Evolutionary conservation across 2,113 vertebrate species (phyloP).

Genomic region (Myotis davidii): DNA sequence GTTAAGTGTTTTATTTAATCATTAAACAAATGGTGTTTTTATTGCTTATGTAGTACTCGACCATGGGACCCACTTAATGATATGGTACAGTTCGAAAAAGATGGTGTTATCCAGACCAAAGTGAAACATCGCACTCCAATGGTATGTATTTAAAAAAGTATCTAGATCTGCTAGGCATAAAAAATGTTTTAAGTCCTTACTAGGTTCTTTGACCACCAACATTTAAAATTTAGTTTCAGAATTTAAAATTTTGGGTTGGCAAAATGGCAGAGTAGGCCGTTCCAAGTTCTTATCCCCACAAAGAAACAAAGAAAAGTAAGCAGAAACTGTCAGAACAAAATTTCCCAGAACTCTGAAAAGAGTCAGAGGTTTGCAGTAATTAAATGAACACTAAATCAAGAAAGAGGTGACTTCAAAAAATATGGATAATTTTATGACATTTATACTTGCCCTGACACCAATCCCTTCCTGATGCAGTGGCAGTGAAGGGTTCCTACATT

Average conservation of each 20-base stretch:
- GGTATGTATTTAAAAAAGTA: conserved; percentile 93
- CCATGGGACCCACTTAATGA: conserved; percentile 99
- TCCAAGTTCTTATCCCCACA: neutral
- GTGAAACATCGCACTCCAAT: conserved; percentile 98
- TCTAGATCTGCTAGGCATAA: conserved; percentile 70
- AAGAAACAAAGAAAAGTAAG: neutral
- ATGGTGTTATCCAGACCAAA: conserved; percentile 97
- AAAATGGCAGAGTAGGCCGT: neutral
- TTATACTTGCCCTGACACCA: neutral
- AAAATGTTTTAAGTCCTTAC: neutral
- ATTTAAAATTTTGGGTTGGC: neutral
- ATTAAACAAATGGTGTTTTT: conserved; percentile 6
- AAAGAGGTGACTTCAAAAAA: neutral
- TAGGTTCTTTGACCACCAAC: neutral
- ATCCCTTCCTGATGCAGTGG: neutral
- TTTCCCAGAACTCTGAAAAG: neutral
- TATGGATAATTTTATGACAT: neutral
- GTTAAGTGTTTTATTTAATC: neutral
- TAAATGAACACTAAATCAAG: neutral
- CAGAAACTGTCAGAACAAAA: neutral
- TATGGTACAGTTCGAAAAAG: conserved; percentile 98
- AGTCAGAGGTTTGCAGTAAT: neutral
- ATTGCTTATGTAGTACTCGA: conserved; percentile 89
- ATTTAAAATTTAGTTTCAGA: conserved; percentile 46
- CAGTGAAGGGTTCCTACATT: neutral